A percentile compares a stretch with the other conserved stretches of the same genome.
Evolutionary conservation across 1,140 invertebrate species (phyloP).

Genomic region (Diorhabda sublineata): DNA sequence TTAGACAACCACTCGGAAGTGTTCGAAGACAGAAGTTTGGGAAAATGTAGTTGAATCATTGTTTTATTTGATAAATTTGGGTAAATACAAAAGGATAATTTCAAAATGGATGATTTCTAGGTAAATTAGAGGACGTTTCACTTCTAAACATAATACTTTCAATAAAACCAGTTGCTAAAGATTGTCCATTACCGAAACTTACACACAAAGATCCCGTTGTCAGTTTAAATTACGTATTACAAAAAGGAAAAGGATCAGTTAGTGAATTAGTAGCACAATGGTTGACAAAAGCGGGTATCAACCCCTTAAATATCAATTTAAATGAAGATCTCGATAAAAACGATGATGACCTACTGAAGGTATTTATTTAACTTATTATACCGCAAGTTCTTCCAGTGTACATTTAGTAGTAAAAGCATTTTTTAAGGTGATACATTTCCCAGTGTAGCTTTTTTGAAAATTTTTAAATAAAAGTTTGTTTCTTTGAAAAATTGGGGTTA

Average conservation of each 20-base stretch:
- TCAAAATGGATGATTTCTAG: slow-evolving; percentile 45
- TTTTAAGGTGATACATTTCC: too few relatives aligned
- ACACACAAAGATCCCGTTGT: slow-evolving; percentile 59
- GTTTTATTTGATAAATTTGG: not conserved
- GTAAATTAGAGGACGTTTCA: slow-evolving; percentile 84
- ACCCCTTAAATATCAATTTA: slow-evolving; percentile 52
- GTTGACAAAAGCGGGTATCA: slow-evolving; percentile 65
- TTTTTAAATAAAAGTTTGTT: too few relatives aligned
- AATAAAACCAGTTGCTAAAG: slow-evolving; percentile 50
- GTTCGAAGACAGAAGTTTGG: too few relatives aligned
- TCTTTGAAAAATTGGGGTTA: too few relatives aligned
- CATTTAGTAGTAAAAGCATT: too few relatives aligned
- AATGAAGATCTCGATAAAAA: slow-evolving; percentile 33
- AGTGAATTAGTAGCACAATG: slow-evolving; percentile 80
- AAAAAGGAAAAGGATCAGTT: slow-evolving; percentile 77
- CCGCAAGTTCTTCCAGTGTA: too few relatives aligned
- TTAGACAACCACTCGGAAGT: too few relatives aligned
- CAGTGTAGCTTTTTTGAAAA: too few relatives aligned
- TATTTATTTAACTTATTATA: too few relatives aligned
- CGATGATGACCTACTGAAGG: not conserved
- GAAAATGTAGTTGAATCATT: too few relatives aligned
- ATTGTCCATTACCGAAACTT: slow-evolving; percentile 51
- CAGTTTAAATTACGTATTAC: slow-evolving; percentile 69
- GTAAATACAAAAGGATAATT: not conserved
- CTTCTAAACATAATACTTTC: slow-evolving; percentile 67